Evolutionary conservation across 2,797 vertebrate genomes (phyloP).

Genomic region (Cichlasoma orientale): DNA sequence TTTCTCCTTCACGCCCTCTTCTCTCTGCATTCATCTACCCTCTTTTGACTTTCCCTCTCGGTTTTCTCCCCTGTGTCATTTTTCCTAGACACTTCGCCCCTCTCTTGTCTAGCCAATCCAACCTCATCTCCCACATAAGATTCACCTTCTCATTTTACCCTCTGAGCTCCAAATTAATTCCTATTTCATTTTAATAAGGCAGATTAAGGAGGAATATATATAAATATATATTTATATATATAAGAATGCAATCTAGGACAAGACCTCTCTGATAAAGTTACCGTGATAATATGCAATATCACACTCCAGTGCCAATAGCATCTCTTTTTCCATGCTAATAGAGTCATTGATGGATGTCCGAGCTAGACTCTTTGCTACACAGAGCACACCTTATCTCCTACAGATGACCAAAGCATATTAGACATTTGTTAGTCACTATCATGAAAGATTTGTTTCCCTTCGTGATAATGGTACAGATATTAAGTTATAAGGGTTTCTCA

Average conservation of each 20-base stretch:
- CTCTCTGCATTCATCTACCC: neutral
- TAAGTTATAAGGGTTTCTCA: slow-evolving; percentile 33
- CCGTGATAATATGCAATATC: slow-evolving; percentile 45
- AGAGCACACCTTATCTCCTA: slow-evolving; percentile 9
- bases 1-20: slow-evolving; percentile 20
- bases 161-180: slow-evolving; percentile 27
- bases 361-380: neutral
- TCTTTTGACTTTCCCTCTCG: neutral
- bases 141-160: slow-evolving; percentile 8
- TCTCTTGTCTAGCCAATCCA: slow-evolving; percentile 2
- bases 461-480: slow-evolving; percentile 17
- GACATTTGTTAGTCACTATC: slow-evolving; percentile 27
- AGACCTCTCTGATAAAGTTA: slow-evolving; percentile 28
- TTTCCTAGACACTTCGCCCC: neutral
- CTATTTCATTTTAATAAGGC: slow-evolving; percentile 40
- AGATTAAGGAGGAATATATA: slow-evolving; percentile 55
- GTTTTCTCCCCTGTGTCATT: slow-evolving; percentile 11
- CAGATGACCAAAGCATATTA: slow-evolving; percentile 18
- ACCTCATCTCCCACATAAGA: neutral
- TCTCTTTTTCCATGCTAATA: slow-evolving; percentile 41
- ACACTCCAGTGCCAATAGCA: slow-evolving; percentile 14
- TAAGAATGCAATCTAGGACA: slow-evolving; percentile 38
- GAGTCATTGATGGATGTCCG: slow-evolving; percentile 36
- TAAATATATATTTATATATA: slow-evolving; percentile 5
- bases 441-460: slow-evolving; percentile 26